phyloP scores from a whole-genome alignment of 2,797 vertebrate species.

The Hafferia zeledoni region DNA sequence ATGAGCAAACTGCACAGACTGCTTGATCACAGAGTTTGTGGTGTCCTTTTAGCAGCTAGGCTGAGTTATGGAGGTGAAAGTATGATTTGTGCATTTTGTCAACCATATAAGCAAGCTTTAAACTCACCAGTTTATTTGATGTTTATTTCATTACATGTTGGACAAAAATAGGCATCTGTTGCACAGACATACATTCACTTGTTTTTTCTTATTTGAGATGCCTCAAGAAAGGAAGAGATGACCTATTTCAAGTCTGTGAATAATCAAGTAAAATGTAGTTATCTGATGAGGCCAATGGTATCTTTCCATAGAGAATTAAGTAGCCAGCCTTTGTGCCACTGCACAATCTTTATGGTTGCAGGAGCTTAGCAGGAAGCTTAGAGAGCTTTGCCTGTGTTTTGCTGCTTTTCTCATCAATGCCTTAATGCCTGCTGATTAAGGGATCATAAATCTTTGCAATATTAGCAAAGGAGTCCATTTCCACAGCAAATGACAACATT shows the following conservation, averaged over 20 bases:
- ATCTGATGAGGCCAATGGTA: background rate
- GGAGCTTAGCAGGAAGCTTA: conserved; percentile 28
- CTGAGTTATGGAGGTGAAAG: background rate
- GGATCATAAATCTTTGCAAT: conserved; percentile 44
- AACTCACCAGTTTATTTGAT: background rate
- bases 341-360: background rate
- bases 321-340: conserved; percentile 6
- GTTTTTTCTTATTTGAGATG: background rate
- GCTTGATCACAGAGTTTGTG: background rate
- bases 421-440: conserved; percentile 39
- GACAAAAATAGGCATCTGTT: background rate
- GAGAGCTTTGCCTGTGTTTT: conserved; percentile 10
- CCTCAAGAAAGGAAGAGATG: background rate
- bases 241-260: background rate
- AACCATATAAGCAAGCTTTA: background rate
- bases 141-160: background rate
- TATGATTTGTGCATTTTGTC: background rate
- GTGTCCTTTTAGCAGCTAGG: background rate
- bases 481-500: background rate
- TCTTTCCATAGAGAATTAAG: background rate
- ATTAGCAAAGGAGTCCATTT: conserved; percentile 35
- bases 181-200: background rate
- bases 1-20: background rate
- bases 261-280: background rate
- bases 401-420: conserved; percentile 59